Base-by-base conservation (phyloP, 2,113 vertebrate genomes). In the Embiotoca jacksoni region DNA sequence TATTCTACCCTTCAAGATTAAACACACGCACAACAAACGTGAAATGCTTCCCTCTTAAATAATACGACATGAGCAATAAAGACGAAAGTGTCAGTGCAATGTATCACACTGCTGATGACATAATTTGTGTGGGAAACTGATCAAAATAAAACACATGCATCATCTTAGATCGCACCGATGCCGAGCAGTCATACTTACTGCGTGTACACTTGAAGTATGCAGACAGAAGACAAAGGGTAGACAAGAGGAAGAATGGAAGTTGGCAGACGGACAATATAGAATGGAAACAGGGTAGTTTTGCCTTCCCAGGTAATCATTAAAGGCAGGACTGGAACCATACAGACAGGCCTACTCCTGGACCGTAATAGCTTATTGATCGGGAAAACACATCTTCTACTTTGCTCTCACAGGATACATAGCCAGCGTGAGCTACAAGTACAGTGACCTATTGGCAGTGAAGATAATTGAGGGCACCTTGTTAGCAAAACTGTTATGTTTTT, bases 351-450 rank as follows among this genome's bases (percentile, higher is more conserved):
- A 58, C 78, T 81, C 70, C 52, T 61, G 70, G 72, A 84, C 75
- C 72, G 60, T 89, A 91, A 92, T 86, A 87, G 85, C 60, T 86
- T 89, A 92, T 91, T 81, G 90, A 93, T 91, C 85, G 2, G 6
- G 55, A 75, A 69, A 83, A 79, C 32, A 68, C 57, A 80, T 87
- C 72, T 59, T 61, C 70, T 60, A 47, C 53, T 86, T 72, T 56
- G 31, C 66, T 76, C 72, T 83, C 41, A n/a, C 52, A 71, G 76
- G 73, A 79, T 60, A 69, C 65, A 11, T 6, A 3, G 58, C 36
- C 61, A 65, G 39, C 7, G 69, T 37, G 41, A 83, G 53, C 64
- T 50, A 23, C 80, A 77, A 58, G 64, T 77, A 60, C 55, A 74
- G 58, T 54, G 54, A 84, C 75, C 69, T 76, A 63, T n/a, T 65